Conservation (phyloP, 1,140 invertebrate genomes). For the Octopus sinensis region DNA sequence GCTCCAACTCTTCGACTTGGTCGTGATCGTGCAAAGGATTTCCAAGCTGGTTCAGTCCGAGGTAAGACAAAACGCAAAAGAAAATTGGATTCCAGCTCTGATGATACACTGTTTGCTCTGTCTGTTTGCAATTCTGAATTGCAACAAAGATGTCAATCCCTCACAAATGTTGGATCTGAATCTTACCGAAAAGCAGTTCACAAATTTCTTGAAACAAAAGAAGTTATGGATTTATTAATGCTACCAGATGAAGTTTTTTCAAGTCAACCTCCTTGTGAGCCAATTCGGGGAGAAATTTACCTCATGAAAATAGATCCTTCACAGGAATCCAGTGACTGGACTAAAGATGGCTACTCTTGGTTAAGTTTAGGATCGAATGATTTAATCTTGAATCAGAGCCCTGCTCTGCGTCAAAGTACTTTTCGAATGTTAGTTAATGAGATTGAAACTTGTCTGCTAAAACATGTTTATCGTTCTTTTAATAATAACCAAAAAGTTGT, state of each 20-base stretch:
- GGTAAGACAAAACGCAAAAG: not conserved
- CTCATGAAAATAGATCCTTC: not conserved
- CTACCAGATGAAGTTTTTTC: not conserved
- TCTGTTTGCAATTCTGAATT: not conserved
- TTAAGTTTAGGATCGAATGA: not conserved
- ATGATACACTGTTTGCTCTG: not conserved
- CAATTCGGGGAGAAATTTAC: not conserved
- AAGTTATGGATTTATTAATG: not conserved
- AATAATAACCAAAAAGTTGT: not conserved
- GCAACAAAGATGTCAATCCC: not conserved
- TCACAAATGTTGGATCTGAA: not conserved
- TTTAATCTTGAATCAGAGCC: not conserved
- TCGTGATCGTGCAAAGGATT: not conserved
- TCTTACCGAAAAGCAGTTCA: not conserved
- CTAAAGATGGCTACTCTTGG: not conserved
- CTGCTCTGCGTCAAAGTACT: not conserved
- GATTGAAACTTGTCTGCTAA: not conserved
- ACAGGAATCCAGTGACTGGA: constrained; percentile 1
- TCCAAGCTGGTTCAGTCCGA: too few relatives aligned
- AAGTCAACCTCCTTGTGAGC: not conserved
- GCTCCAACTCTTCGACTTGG: not conserved
- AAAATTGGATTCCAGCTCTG: not conserved
- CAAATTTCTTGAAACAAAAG: not conserved
- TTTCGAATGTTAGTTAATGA: not conserved
- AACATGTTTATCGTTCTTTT: not conserved